Evolutionary conservation across 2,797 vertebrate species (phyloP).

Genomic region (Tadarida brasiliensis): DNA sequence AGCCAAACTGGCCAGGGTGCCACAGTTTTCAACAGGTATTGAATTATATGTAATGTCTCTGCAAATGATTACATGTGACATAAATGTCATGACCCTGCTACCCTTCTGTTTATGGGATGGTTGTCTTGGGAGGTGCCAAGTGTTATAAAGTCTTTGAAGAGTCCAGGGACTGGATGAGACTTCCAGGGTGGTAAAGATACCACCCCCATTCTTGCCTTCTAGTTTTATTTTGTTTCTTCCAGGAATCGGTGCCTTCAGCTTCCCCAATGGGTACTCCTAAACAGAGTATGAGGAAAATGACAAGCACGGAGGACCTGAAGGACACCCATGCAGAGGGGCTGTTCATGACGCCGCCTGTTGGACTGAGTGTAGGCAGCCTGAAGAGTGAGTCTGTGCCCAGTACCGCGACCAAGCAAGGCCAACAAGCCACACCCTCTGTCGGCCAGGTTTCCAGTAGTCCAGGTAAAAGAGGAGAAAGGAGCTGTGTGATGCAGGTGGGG

Average conservation of each 20-base stretch:
- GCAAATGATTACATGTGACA: neutral
- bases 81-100: neutral
- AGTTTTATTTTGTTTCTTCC: slow-evolving; percentile 70
- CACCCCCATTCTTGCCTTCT: neutral
- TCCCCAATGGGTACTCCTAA: slow-evolving; percentile 86
- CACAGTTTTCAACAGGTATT: neutral
- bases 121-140: neutral
- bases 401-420: slow-evolving; percentile 62
- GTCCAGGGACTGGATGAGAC: neutral
- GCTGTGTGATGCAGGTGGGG: fast-evolving
- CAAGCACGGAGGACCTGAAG: slow-evolving; percentile 78
- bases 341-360: slow-evolving; percentile 82
- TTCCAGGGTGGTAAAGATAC: neutral
- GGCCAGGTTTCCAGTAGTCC: slow-evolving; percentile 78
- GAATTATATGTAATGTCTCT: neutral
- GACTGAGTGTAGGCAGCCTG: slow-evolving; percentile 65
- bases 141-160: neutral
- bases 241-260: slow-evolving; percentile 86
- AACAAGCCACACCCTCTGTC: slow-evolving; percentile 60
- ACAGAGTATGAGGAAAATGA: slow-evolving; percentile 79
- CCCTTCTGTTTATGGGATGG: neutral
- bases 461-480: slow-evolving; percentile 85
- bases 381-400: slow-evolving; percentile 77
- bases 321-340: slow-evolving; percentile 77
- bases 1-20: no score